Evolutionary conservation across 2,113 vertebrate genomes (phyloP).

Genomic region (Odontesthes bonariensis): DNA sequence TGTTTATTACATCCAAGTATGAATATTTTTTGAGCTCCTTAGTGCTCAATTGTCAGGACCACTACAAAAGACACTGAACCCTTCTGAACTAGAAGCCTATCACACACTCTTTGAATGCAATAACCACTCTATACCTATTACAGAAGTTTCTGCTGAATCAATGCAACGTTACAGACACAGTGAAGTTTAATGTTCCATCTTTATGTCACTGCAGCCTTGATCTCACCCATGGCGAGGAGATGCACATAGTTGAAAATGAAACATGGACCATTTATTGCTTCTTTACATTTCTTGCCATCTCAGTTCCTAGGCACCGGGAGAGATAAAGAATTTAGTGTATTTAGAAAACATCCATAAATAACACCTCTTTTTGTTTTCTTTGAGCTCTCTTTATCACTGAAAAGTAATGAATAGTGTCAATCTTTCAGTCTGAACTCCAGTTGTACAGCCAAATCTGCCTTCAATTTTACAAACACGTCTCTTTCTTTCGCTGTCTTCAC

Average conservation of each 20-base stretch:
- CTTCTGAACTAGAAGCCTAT: no score
- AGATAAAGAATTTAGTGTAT: not conserved
- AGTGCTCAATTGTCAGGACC: not conserved
- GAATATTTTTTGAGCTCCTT: not conserved
- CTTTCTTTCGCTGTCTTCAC: conserved; percentile 3
- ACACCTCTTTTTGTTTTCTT: conserved; percentile 1
- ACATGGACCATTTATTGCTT: no score
- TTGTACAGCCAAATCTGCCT: conserved; percentile 22
- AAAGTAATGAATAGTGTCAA: conserved; percentile 39
- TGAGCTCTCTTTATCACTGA: conserved; percentile 39
- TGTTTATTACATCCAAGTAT: not conserved
- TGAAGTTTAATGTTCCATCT: no score
- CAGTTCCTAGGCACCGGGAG: not conserved
- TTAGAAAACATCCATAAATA: not conserved
- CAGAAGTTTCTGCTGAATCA: no score
- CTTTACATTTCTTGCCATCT: not conserved
- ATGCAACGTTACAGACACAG: no score
- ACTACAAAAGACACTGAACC: not conserved
- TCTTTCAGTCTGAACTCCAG: conserved; percentile 10
- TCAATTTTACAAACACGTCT: not conserved
- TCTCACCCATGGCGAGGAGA: no score
- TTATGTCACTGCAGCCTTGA: no score
- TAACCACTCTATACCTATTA: no score
- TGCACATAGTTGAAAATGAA: no score
- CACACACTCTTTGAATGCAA: no score